Evolutionary conservation across 92 coral and sea anemone species (phyloP).

Genomic region (Porites evermanni): DNA sequence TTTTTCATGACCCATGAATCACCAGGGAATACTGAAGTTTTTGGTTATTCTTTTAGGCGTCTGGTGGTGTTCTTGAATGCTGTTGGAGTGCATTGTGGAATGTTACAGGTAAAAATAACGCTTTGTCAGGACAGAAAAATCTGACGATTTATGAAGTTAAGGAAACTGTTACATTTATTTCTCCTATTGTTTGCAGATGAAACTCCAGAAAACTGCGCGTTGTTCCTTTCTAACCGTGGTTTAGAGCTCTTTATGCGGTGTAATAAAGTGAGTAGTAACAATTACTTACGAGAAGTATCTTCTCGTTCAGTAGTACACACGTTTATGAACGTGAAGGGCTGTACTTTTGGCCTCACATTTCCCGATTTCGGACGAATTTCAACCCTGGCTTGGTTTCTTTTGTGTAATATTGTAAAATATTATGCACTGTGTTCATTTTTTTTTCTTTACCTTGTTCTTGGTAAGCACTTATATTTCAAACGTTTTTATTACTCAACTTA

Average conservation of each 20-base stretch:
- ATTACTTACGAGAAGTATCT: neutral
- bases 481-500: too few relatives aligned
- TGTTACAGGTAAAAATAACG: constrained; percentile 74
- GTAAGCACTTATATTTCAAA: too few relatives aligned
- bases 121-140: neutral
- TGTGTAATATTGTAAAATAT: too few relatives aligned
- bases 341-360: too few relatives aligned
- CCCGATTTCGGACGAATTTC: too few relatives aligned
- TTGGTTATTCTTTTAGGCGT: constrained; percentile 37
- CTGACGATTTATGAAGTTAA: too few relatives aligned
- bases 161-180: too few relatives aligned
- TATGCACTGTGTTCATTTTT: too few relatives aligned
- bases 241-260: constrained; percentile 77
- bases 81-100: constrained; percentile 97
- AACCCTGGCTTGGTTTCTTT: too few relatives aligned
- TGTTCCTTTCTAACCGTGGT: constrained; percentile 77
- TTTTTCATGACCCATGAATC: neutral
- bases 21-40: neutral
- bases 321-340: too few relatives aligned
- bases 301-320: too few relatives aligned
- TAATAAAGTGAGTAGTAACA: constrained; percentile 55
- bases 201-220: constrained; percentile 81
- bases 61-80: constrained; percentile 78
- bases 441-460: too few relatives aligned
- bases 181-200: constrained; percentile 63